Evolutionary conservation across 2,797 vertebrate species (phyloP), one percentile per base, ranked within the genome.

Genomic region (Rhynchotus rufescens): DNA sequence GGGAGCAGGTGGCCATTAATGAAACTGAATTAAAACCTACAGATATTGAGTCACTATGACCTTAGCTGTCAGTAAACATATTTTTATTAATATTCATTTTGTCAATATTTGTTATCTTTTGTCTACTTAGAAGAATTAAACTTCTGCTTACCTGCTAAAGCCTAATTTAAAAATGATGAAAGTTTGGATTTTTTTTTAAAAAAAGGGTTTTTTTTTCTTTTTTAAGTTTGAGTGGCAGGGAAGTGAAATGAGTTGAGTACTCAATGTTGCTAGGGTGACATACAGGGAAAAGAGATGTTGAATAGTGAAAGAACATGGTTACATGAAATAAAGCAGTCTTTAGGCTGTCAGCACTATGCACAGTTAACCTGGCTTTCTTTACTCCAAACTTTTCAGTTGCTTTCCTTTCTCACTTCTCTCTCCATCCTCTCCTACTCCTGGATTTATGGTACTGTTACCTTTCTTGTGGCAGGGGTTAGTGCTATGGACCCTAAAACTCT

Each of bases 1-100:
- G 88, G 92, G 88, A 94, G 80, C 95, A 96, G 95, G 94, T 94
- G 95, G 88, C 26, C 65, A 49, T 73, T 82, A 77, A 84, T 25
- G 20, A 76, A 74, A 45, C 49, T 75, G 26, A 67, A 92, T 94
- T 93, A 95, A 93, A 90, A 79, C 32, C 57, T 77, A 28, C n/a
- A 67, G 60, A 64, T 76, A 76, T 10, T 60, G 36, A 91, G 64
- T 64, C 8, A 32, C 19, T 83, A 6, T n/a, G 51, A 66, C 32
- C 26, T 74, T 82, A 73, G 30, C 57, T 81, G 57, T 67, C 47
- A 76, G 4, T 17, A 57, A 80, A 89, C 26, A 54, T 54, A 54
- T 54, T 30, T 54, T 54, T 59, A 80, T 83, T 68, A 75, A 10
- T 7, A n/a, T 69, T 83, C 4, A 19, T 44, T 59, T 30, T 59